These are phyloP conservation scores for Peromyscus leucopus DNA, from an alignment of 2,113 vertebrate species.

Conservation along the genomic window DNA sequence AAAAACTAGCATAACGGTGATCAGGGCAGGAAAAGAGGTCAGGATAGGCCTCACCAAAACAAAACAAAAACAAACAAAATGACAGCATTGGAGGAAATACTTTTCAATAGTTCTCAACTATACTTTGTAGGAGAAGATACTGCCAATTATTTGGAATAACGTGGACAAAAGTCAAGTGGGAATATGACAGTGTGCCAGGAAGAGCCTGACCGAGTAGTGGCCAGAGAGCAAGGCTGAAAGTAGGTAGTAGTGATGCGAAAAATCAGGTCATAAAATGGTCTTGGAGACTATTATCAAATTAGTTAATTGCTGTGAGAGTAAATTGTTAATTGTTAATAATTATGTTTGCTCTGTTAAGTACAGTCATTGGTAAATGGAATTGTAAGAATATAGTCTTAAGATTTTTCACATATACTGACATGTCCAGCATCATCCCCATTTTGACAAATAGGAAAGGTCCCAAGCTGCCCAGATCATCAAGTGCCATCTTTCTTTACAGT, in stretches of 20 bases:
- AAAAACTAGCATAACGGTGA: neutral
- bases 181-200: neutral
- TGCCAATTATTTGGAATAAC: neutral
- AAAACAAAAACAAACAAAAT: neutral
- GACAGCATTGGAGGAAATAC: neutral
- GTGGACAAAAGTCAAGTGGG: neutral
- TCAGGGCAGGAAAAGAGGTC: neutral
- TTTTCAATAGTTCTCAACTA: neutral
- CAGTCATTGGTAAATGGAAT: conserved; percentile 36
- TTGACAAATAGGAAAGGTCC: neutral
- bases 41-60: neutral
- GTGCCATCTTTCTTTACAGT: neutral
- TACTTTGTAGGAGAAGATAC: neutral
- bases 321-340: neutral
- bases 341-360: neutral
- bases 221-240: neutral
- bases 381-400: neutral
- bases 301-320: neutral
- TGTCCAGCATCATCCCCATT: neutral
- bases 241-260: neutral
- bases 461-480: neutral
- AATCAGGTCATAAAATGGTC: neutral
- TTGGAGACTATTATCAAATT: neutral
- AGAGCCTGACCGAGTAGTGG: neutral
- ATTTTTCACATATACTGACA: neutral